Evolutionary conservation across 2,797 vertebrate genomes (phyloP), one percentile per base, ranked within the genome.

Genomic region (Enteromius treurensis): DNA sequence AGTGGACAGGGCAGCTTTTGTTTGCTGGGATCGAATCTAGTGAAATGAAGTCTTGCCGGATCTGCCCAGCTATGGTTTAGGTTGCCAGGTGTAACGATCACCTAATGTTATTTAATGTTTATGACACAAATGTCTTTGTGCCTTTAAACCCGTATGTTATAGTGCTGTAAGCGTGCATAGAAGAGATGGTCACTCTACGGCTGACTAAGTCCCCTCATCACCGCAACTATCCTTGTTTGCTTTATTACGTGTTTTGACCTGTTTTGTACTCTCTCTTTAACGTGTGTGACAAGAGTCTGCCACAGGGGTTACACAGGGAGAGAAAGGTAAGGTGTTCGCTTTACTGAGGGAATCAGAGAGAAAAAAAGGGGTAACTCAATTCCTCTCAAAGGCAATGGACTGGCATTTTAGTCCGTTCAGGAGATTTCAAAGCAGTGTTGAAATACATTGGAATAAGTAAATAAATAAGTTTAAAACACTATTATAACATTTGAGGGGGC

Each of bases 1-100:
- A 91, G 90, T 87, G 91, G 92, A 93, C 91, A 91, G 91, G 90
- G 90, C 87, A 86, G 90, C 90, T 93, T 91, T 92, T 88, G 85
- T 93, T 94, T 91, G 85, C 85, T 86, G 86, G 92, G 88, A 91
- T 89, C 80, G 86, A 87, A 88, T 91, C 91, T 91, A 82, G 81
- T 81, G 70, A 77, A 84, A 86, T 58, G 74, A 62, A 82, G 84
- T 82, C 62, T 81, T 88, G 92, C 90, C 89, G 90, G 93, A 91
- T 91, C 92, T 78, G 71, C 86, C 89, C 88, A 90, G 88, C 93
- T 93, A 64, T 65, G 89, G 85, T 91, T 84, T 84, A 84, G 87
- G 85, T 92, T 92, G 85, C 87, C 89, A 83, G 81, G 84, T 45
- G 42, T 45, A 45, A 45, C 42, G 10, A 0, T 10, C 42, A 45